phyloP scores from a whole-genome alignment of 2,113 vertebrate genomes.

The Scomber colias region DNA sequence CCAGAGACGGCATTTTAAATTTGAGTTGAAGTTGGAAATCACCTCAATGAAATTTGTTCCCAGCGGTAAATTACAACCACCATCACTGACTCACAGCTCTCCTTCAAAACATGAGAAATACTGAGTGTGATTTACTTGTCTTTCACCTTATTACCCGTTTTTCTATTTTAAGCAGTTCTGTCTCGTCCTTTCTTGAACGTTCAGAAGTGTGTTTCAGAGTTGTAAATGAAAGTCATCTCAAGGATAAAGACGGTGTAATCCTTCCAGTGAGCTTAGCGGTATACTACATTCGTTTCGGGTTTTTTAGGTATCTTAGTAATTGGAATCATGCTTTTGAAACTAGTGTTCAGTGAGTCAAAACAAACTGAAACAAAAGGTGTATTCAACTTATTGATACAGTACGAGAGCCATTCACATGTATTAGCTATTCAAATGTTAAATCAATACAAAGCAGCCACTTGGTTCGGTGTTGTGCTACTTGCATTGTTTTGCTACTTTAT shows the following conservation, averaged over 20 bases:
- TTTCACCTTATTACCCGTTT: conserved; percentile 9
- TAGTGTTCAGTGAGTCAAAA: not conserved
- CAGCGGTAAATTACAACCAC: conserved; percentile 37
- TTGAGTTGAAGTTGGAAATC: conserved; percentile 54
- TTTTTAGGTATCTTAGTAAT: too few species aligned
- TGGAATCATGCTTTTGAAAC: not conserved
- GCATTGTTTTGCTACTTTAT: conserved; percentile 64
- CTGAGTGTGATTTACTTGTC: conserved; percentile 23
- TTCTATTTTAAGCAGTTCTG: not conserved
- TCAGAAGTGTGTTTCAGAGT: conserved; percentile 6
- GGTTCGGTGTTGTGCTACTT: conserved; percentile 30
- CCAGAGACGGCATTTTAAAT: conserved; percentile 45
- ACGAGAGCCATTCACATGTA: not conserved
- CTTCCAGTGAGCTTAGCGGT: conserved; percentile 11
- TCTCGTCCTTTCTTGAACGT: conserved; percentile 5
- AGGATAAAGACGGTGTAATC: conserved; percentile 21
- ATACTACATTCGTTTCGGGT: not conserved
- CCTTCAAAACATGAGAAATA: conserved; percentile 38
- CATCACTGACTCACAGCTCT: conserved; percentile 45
- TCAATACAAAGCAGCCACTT: conserved; percentile 31
- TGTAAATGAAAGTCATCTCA: conserved; percentile 11
- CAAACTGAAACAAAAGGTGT: not conserved
- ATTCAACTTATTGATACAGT: not conserved
- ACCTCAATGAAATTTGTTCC: conserved; percentile 58
- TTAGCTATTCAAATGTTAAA: conserved; percentile 41